Evolutionary conservation across 1,140 invertebrate species (phyloP).

Genomic region (Saccostrea echinata): DNA sequence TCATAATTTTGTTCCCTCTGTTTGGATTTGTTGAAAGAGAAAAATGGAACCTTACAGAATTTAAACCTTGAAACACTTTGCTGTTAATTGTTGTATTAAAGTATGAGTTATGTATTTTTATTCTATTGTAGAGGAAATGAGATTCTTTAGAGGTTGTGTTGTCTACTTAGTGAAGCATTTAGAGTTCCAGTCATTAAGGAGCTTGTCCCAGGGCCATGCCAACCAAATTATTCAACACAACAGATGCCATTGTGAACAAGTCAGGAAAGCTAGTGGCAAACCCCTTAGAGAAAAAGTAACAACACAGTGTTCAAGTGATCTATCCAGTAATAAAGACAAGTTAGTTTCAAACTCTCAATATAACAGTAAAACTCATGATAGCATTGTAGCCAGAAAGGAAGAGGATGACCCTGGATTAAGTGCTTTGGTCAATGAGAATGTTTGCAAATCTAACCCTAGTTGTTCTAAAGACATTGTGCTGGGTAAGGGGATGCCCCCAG

Average conservation of each 20-base stretch:
- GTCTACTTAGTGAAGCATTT: not conserved
- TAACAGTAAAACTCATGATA: not conserved
- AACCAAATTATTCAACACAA: not conserved
- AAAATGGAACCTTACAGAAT: no score
- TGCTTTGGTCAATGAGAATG: not conserved
- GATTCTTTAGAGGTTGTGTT: not conserved
- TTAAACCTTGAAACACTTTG: not conserved
- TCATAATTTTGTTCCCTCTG: no score
- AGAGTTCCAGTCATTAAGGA: not conserved
- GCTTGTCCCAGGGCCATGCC: not conserved
- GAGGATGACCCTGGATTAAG: not conserved
- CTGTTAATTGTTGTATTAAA: not conserved
- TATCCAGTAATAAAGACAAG: not conserved
- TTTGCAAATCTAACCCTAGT: no score
- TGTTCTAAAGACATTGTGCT: constrained; percentile 62
- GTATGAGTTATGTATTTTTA: not conserved
- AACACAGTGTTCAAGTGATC: not conserved
- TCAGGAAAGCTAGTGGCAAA: not conserved
- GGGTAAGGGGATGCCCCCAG: constrained; percentile 75
- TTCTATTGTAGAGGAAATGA: not conserved
- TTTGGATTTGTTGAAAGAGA: no score
- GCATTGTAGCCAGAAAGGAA: not conserved
- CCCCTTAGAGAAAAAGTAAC: not conserved
- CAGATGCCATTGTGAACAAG: not conserved
- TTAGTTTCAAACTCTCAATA: not conserved